Percentiles rank a stretch among this genome's conserved stretches.
Conservation (phyloP, 2,113 vertebrate genomes). For the Grantiella picta region DNA sequence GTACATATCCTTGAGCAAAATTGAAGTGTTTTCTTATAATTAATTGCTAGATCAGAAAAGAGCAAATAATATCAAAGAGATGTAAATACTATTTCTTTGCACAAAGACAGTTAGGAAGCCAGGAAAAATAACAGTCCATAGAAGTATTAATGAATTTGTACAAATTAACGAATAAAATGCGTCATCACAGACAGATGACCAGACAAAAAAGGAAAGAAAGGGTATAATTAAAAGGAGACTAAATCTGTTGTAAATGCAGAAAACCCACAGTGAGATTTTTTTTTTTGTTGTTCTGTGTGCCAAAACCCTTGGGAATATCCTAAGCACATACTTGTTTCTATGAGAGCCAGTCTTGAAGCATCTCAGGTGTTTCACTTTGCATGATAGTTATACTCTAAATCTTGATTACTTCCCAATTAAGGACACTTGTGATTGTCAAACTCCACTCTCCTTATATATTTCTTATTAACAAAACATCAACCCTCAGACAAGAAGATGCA, state of each 20-base stretch:
- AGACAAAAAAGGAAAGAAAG: not conserved
- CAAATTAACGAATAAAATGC: constrained; percentile 18
- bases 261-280: constrained; percentile 21
- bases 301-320: not conserved
- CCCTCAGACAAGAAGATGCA: not conserved
- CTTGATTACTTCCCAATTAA: constrained; percentile 63
- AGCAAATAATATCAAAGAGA: not conserved
- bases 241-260: not conserved
- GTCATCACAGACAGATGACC: not conserved
- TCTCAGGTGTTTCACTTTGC: not conserved
- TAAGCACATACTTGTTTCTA: constrained; percentile 9
- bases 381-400: constrained; percentile 10
- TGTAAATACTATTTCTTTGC: not conserved
- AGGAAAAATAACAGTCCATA: not conserved
- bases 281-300: constrained; percentile 6
- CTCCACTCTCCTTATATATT: constrained; percentile 36
- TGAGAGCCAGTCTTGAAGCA: not conserved
- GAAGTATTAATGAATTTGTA: not conserved
- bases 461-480: constrained; percentile 11
- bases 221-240: constrained; percentile 26
- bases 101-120: not conserved
- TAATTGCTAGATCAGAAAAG: not conserved
- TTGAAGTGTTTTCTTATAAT: not conserved
- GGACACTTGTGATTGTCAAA: constrained; percentile 41
- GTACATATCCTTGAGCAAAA: not conserved